Percentiles rank a stretch among this genome's conserved stretches.
Conservation (phyloP, 1,140 invertebrate species). For the Brachionus koreanus region DNA sequence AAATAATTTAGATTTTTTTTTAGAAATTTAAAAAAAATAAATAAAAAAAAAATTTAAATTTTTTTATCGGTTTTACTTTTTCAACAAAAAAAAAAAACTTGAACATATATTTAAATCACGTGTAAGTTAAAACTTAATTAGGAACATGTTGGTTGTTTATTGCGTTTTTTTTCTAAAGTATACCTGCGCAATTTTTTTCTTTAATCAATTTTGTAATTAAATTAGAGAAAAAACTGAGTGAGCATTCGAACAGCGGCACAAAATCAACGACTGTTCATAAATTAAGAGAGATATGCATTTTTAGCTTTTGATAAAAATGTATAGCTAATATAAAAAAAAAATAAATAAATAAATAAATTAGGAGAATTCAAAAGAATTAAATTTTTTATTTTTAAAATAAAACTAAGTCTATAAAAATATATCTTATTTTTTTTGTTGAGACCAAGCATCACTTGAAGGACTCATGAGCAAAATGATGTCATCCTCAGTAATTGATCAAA, state of each 20-base stretch:
- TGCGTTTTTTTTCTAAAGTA: not conserved
- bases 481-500: conserved; percentile 25
- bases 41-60: no score
- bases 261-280: not conserved
- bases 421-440: not conserved
- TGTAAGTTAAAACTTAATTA: no score
- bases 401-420: not conserved
- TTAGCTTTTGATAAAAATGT: not conserved
- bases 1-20: no score
- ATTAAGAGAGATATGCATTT: not conserved
- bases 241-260: not conserved
- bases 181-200: not conserved
- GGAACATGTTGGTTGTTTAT: no score
- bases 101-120: no score
- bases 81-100: no score
- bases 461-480: conserved; percentile 1
- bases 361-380: not conserved
- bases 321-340: not conserved
- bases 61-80: no score
- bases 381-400: not conserved
- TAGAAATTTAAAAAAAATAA: no score
- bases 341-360: not conserved
- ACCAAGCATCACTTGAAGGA: not conserved
- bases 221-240: not conserved
- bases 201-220: not conserved